Conservation (phyloP, 2,888 invertebrate genomes). For the Drosophila anceps region DNA sequence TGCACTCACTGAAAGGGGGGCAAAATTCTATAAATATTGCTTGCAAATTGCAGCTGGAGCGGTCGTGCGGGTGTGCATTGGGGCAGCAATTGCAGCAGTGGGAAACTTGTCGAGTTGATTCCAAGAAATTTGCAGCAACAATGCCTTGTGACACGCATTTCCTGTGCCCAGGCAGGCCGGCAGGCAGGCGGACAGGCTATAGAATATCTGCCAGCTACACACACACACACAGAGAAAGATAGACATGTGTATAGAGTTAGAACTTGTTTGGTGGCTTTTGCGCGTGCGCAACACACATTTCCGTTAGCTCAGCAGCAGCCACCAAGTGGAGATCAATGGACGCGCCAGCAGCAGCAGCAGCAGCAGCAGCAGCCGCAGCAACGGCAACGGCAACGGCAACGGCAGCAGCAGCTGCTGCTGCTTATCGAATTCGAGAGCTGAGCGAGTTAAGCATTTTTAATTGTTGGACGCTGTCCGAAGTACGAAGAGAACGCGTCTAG, state of each 20-base stretch:
- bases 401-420: constrained; percentile 24
- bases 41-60: constrained; percentile 25
- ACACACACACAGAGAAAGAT: constrained; percentile 4
- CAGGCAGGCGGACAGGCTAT: constrained; percentile 12
- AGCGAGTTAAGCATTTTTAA: constrained; percentile 56
- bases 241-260: constrained; percentile 2
- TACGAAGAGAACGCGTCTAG: constrained; percentile 35
- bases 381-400: background rate
- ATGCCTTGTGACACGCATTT: constrained; percentile 63
- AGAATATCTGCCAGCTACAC: constrained; percentile 54
- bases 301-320: constrained; percentile 45
- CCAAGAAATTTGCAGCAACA: constrained; percentile 50
- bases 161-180: constrained; percentile 44
- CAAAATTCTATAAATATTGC: constrained; percentile 63
- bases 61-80: constrained; percentile 5
- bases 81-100: constrained; percentile 46
- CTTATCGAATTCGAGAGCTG: constrained; percentile 56
- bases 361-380: no score
- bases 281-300: constrained; percentile 66
- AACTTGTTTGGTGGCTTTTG: constrained; percentile 64
- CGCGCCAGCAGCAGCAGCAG: constrained; percentile 34
- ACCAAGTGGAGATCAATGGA: constrained; percentile 59
- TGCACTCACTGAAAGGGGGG: constrained; percentile 15
- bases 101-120: constrained; percentile 56
- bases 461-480: constrained; percentile 36